Conservation (phyloP, 35 echinoderm and acorn worm genomes). For the Lytechinus variegatus region DNA sequence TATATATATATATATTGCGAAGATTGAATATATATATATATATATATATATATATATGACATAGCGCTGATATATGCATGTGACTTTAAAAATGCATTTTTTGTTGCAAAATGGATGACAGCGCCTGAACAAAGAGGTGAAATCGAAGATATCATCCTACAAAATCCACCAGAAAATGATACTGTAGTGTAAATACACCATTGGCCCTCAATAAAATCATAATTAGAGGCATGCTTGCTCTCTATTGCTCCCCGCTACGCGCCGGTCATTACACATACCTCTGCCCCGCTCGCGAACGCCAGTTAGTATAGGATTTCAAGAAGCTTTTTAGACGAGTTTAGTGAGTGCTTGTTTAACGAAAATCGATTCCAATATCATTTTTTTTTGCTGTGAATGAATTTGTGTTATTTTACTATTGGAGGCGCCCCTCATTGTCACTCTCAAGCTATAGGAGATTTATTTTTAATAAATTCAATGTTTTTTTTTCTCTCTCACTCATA, state of each 20-base stretch:
- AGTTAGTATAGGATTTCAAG: background rate
- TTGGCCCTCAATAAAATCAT: background rate
- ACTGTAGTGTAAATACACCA: background rate
- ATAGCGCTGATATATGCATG: too few relatives aligned
- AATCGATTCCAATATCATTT: background rate
- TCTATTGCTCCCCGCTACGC: background rate
- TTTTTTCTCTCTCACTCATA: too few relatives aligned
- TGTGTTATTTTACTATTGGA: too few relatives aligned
- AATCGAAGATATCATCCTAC: background rate
- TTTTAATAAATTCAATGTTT: too few relatives aligned
- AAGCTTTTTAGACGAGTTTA: background rate
- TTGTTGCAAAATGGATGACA: too few relatives aligned
- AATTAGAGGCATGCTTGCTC: background rate
- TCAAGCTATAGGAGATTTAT: too few relatives aligned
- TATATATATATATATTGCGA: too few relatives aligned
- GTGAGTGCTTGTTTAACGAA: background rate
- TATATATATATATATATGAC: too few relatives aligned
- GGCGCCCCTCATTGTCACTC: too few relatives aligned
- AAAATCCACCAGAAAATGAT: background rate
- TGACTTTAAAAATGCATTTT: too few relatives aligned
- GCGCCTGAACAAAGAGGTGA: background rate
- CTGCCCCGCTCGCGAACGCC: background rate
- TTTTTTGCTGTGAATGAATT: too few relatives aligned
- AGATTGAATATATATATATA: too few relatives aligned
- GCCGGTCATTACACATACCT: background rate